Base-by-base conservation (phyloP, 2,888 invertebrate genomes). In the Caenorhabditis parvicauda region DNA sequence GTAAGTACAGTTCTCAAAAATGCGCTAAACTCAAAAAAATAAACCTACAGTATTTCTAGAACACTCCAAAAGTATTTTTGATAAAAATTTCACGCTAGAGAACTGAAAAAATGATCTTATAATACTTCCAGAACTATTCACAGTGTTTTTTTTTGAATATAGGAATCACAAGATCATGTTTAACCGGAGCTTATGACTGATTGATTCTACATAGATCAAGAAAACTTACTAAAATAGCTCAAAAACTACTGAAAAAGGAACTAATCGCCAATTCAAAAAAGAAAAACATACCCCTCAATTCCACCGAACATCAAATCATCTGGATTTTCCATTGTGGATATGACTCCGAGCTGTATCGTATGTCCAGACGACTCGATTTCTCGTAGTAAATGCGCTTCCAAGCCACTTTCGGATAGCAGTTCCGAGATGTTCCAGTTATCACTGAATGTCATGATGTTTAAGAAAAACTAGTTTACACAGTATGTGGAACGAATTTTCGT, bases 221-320 rank as follows among this genome's bases (percentile, higher is more conserved):
- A n/a, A n/a, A n/a, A n/a, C n/a, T n/a, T n/a, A n/a, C n/a, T n/a
- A n/a, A n/a, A n/a, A n/a, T n/a, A n/a, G n/a, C n/a, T n/a, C n/a
- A n/a, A n/a, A n/a, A n/a, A n/a, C n/a, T n/a, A n/a, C n/a, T n/a
- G n/a, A n/a, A n/a, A n/a, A n/a, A n/a, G n/a, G n/a, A n/a, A n/a
- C n/a, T n/a, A n/a, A n/a, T n/a, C n/a, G n/a, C n/a, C n/a, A 46
- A 29, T 28, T 35, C 28, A 43, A 32, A 28, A 21, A 19, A 9
- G 37, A 6, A 32, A 44, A 45, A 44, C 39, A 22, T n/a, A 70
- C 76, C 76, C 78, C 46, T 78, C 78, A 53, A 78, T 67, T 39
- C 78, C 78, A 21, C 65, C 74, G 42, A 66, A 74, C 19, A 69
- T 47, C 2, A n/a, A n/a, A n/a, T n/a, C n/a, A n/a, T n/a, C n/a